Base-by-base conservation (phyloP, 53 echinoderm and acorn worm genomes). In the Pentamera pediparva region DNA sequence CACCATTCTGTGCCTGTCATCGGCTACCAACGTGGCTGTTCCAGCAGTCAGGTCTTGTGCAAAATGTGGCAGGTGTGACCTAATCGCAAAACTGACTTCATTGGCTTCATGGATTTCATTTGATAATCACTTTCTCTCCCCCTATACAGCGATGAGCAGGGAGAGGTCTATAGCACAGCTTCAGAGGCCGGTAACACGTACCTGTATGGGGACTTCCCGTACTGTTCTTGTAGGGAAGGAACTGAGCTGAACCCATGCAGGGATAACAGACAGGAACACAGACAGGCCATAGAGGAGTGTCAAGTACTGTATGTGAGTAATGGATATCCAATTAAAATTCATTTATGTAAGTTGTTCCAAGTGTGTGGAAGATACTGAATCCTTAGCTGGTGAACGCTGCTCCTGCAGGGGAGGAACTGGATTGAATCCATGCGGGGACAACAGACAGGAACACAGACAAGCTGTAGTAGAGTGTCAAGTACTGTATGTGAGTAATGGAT, bases 141-240 rank as follows among this genome's bases (percentile, higher is more conserved):
- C 4, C 0, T 27, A 57, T 80, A 4, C 62, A 95, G 95, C 43
- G 80, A 80, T 60, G 71, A 49, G 21, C 82, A 91, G 77, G 95
- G 95, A 6, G 75, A 79, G 1, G 69, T 85, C 30, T 76, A 75
- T 47, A 47, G 32, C 3, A 85, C 95, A 43, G 90, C 90, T 21
- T 87, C 95, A 13, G 87, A 87, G 56, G 90, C 85, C 82, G 95
- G 91, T 6, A 91, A 95, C 79, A 82, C 90, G 0, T 95, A 71
- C 64, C 62, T 90, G 32, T 87, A 84, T 0, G 95, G 89, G 5
- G 87, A 87, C 1, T 90, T 79, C 28, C 81, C 89, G 13, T 87
- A 91, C 5, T 95, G 95, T 59, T 69, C 87, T 2, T 91, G 90
- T 56, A 75, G 88, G 25, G 95, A 91, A 39, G 87, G 91, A 2